Evolutionary conservation across 1,140 invertebrate species (phyloP).

Genomic region (Odontomachus brunneus): DNA sequence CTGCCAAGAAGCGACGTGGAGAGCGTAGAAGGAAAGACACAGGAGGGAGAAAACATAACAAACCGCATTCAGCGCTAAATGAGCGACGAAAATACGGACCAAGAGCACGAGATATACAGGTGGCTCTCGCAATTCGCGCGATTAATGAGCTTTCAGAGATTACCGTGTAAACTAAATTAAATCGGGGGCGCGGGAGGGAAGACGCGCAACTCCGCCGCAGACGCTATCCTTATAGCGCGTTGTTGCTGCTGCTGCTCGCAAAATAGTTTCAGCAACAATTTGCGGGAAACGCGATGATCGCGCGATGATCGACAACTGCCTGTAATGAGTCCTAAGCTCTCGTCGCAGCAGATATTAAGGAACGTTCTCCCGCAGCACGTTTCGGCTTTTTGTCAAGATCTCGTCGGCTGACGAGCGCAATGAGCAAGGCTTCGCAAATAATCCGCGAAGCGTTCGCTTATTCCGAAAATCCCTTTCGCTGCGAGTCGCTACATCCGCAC

Average conservation of each 20-base stretch:
- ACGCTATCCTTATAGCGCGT: not conserved
- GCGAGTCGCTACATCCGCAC: not conserved
- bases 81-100: constrained; percentile 48
- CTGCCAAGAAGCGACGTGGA: too few relatives aligned
- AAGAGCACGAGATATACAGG: constrained; percentile 34
- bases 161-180: constrained; percentile 3
- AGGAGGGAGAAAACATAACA: not conserved
- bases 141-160: constrained; percentile 33
- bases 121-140: constrained; percentile 41
- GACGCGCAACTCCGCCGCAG: too few relatives aligned
- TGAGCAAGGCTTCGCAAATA: not conserved
- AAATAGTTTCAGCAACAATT: not conserved
- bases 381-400: constrained; percentile 29
- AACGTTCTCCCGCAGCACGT: constrained; percentile 28
- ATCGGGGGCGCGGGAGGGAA: not conserved
- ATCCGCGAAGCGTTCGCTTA: not conserved
- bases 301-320: constrained; percentile 38
- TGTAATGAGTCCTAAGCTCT: constrained; percentile 36
- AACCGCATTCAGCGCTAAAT: constrained; percentile 39
- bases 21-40: too few relatives aligned
- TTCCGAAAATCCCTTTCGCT: not conserved
- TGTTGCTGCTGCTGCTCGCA: not conserved
- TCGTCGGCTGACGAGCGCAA: not conserved
- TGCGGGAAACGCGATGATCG: constrained; percentile 24
- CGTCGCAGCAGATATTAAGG: not conserved